A percentile compares a stretch with the other conserved stretches of the same genome.
These are phyloP conservation scores for Prochilodus magdalenae DNA, from an alignment of 2,113 vertebrate genomes.

Conservation along the genomic window DNA sequence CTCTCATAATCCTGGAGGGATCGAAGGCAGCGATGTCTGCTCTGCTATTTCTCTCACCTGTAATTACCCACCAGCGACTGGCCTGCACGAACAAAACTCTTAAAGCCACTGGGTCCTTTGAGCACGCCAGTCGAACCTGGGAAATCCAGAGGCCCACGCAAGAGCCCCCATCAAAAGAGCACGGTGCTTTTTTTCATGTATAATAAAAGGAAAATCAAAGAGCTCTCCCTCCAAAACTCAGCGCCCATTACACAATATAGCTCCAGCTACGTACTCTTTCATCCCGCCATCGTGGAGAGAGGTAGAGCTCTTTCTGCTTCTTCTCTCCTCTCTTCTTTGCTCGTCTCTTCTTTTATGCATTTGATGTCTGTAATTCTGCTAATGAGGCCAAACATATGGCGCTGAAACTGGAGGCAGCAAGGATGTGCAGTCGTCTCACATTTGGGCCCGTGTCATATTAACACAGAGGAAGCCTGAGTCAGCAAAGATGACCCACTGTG, in stretches of 20 bases:
- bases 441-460: constrained; percentile 58
- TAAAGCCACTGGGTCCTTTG: background rate
- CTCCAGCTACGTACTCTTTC: constrained; percentile 69
- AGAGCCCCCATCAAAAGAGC: constrained; percentile 62
- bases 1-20: constrained; percentile 36
- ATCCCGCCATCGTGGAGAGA: constrained; percentile 66
- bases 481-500: constrained; percentile 57
- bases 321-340: constrained; percentile 66
- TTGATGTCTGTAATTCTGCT: constrained; percentile 79
- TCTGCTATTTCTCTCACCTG: constrained; percentile 33
- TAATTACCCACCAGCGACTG: constrained; percentile 31
- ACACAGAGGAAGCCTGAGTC: constrained; percentile 58
- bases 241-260: constrained; percentile 68
- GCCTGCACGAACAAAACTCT: background rate
- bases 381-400: constrained; percentile 77
- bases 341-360: constrained; percentile 70
- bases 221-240: constrained; percentile 64
- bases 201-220: constrained; percentile 71
- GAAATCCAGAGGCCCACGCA: constrained; percentile 61
- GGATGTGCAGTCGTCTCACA: constrained; percentile 50
- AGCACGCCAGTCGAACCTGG: constrained; percentile 47
- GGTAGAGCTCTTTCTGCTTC: constrained; percentile 71
- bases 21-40: constrained; percentile 13
- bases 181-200: constrained; percentile 62
- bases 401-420: constrained; percentile 62